Percentiles rank a stretch among this genome's conserved stretches.
Conservation (phyloP, 2,888 invertebrate genomes). For the Philereme vetulata region DNA sequence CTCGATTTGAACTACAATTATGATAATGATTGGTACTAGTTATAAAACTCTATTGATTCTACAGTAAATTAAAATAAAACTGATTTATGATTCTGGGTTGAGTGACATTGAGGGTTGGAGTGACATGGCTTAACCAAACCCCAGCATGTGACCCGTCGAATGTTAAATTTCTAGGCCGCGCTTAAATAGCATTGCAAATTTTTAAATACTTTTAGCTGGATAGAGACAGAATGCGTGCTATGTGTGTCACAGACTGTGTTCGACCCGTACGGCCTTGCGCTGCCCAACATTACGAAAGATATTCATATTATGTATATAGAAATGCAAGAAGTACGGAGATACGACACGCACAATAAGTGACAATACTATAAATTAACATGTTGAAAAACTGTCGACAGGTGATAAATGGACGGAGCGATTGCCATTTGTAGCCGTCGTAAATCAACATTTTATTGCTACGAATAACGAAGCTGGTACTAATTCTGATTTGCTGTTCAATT, state of each 20-base stretch:
- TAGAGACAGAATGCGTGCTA: slow-evolving; percentile 43
- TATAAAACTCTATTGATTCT: too few relatives aligned
- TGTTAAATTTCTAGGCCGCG: slow-evolving; percentile 65
- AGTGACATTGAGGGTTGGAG: too few relatives aligned
- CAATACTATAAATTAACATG: slow-evolving; percentile 22
- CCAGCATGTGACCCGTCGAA: slow-evolving; percentile 49
- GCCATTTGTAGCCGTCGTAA: slow-evolving; percentile 16
- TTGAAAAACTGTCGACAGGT: slow-evolving; percentile 18
- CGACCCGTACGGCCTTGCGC: slow-evolving; percentile 43
- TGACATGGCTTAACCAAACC: slow-evolving; percentile 28
- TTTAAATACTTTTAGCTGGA: slow-evolving; percentile 49
- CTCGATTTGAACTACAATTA: too few relatives aligned
- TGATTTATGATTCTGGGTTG: background rate
- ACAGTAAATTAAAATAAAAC: background rate
- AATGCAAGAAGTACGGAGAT: slow-evolving; percentile 37
- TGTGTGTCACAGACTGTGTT: slow-evolving; percentile 44
- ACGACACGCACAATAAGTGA: slow-evolving; percentile 35
- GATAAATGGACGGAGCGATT: slow-evolving; percentile 15
- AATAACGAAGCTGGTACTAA: slow-evolving; percentile 14
- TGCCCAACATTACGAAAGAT: slow-evolving; percentile 41
- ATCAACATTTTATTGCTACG: slow-evolving; percentile 17
- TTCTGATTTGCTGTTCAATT: slow-evolving; percentile 1
- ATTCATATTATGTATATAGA: slow-evolving; percentile 30
- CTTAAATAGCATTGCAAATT: slow-evolving; percentile 64
- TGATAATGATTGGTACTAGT: too few relatives aligned